Evolutionary conservation across 2,797 vertebrate species (phyloP), one percentile per base, ranked within the genome.

Genomic region (Poeciliopsis turneri): DNA sequence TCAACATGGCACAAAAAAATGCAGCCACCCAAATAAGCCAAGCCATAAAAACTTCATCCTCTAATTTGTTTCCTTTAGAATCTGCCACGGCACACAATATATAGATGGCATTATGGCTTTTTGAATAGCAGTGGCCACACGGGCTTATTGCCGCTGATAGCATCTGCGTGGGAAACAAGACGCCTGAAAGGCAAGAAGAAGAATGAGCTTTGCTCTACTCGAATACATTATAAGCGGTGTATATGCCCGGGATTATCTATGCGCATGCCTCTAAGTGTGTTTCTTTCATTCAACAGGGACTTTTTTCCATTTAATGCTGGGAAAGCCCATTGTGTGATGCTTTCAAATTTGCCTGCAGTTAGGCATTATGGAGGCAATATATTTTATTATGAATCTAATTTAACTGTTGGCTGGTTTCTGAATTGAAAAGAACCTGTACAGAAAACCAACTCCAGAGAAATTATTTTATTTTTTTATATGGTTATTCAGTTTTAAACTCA

Each of bases 151-250:
- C 78, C 55, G 83, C 82, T 76, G 92, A 90, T 90, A 84, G 82
- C 88, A 89, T 91, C 91, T 84, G 80, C 75, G 81, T 84, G 83
- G 81, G 78, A 76, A 91, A 90, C 83, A 85, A 68, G 78, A 86
- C 5, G 69, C 71, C 75, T 88, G 88, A 91, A 88, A 82, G 82
- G 84, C 72, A 81, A 73, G 76, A 74, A 90, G 89, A 90, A 85
- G 79, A 82, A 88, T 86, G 78, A 33, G 79, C 76, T 72, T 66
- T 73, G 49, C 78, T 72, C 82, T 49, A 47, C 53, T 69, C 72
- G 79, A 91, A 93, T 89, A 72, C 77, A 89, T 88, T 76, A 82
- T 45, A 25, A 9, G 3, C 28, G 51, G 75, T 36, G 45, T 46
- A 69, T 71, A 9, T 64, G 71, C 23, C 51, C 15, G 43, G 72